Base-by-base conservation (phyloP, 2,888 invertebrate genomes). In the Priocnemis perturbator region DNA sequence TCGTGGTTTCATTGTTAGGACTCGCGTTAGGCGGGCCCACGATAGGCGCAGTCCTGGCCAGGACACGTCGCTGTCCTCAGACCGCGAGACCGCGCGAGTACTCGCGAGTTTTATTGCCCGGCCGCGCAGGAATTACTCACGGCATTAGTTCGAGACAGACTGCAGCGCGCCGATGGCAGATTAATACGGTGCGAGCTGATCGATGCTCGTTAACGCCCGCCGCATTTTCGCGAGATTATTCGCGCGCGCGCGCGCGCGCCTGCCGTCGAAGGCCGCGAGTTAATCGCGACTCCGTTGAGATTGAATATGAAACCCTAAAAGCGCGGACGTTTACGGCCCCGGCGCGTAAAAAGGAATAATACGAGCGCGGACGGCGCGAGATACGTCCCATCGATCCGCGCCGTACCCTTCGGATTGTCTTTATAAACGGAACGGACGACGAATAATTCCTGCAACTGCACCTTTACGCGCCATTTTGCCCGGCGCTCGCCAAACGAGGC, bases 1-100 rank as follows among this genome's bases (percentile, higher is more conserved):
- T 70, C 70, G 61, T 37, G 53, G 68, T 75, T 79, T 79, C 79
- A 77, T 79, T 74, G 81, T 81, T 81, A 71, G 74, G 52, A 26
- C 14, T 53, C 66, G 60, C 66, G 74, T 55, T 59, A 69, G 66
- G 58, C 68, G 48, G 60, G 37, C 17, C 57, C 17, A 50, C 17
- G 37, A 9, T 37, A 37, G 44, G 45, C 30, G 58, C 44, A 58
- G 58, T 19, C 21, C 60, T 57, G 69, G 64, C 53, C 60, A 50
- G 19, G n/a, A n/a, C n/a, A n/a, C 63, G 15, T 14, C 64, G 63
- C 69, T 53, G 44, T 50, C 56, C 73, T 60, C 59, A 44, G 58
- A 21, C 60, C 72, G 17, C 50, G 47, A 47, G n/a, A n/a, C n/a
- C 47, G 17, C 47, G 47, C 47, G 47, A 15, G n/a, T 47, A 3